A percentile compares a stretch with the other conserved stretches of the same genome.
These are phyloP conservation scores for Struthidea cinerea DNA, from an alignment of 2,113 vertebrate genomes.

Conservation along the genomic window DNA sequence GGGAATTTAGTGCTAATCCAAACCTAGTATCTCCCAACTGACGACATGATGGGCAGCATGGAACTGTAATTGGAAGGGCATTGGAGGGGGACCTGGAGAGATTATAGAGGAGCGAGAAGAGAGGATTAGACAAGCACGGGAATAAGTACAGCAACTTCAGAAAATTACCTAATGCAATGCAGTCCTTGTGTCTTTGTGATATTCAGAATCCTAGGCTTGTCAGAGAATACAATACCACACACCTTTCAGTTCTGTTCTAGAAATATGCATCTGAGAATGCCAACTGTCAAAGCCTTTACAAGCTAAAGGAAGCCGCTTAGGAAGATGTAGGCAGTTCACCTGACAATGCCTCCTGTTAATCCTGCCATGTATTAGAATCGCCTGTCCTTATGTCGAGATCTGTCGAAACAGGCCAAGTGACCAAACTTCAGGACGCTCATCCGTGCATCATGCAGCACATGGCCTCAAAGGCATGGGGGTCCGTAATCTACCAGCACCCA, in stretches of 20 bases:
- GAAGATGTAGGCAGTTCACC: background rate
- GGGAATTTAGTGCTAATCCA: conserved; percentile 64
- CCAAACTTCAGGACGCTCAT: background rate
- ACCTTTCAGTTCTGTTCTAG: conserved; percentile 5
- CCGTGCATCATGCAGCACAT: background rate
- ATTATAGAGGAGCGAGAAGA: conserved; percentile 54
- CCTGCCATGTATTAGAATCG: background rate
- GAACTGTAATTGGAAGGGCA: conserved; percentile 63
- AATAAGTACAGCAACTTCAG: conserved; percentile 42
- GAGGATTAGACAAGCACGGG: conserved; percentile 55
- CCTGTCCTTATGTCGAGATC: background rate
- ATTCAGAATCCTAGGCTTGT: conserved; percentile 34
- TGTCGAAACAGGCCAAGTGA: background rate
- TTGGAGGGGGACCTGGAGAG: conserved; percentile 55
- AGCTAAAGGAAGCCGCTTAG: background rate
- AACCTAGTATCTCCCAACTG: conserved; percentile 32
- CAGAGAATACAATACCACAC: conserved; percentile 7
- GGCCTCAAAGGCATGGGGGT: background rate
- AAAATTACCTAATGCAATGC: conserved; percentile 46
- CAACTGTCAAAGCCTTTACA: conserved; percentile 10
- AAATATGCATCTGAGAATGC: conserved; percentile 26
- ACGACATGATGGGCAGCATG: conserved; percentile 52
- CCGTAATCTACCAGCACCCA: background rate
- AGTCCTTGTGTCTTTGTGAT: conserved; percentile 41
- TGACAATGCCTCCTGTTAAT: conserved; percentile 21